Evolutionary conservation across 2,113 vertebrate species (phyloP), one percentile per base, ranked within the genome.

Genomic region (Hiodon alosoides): DNA sequence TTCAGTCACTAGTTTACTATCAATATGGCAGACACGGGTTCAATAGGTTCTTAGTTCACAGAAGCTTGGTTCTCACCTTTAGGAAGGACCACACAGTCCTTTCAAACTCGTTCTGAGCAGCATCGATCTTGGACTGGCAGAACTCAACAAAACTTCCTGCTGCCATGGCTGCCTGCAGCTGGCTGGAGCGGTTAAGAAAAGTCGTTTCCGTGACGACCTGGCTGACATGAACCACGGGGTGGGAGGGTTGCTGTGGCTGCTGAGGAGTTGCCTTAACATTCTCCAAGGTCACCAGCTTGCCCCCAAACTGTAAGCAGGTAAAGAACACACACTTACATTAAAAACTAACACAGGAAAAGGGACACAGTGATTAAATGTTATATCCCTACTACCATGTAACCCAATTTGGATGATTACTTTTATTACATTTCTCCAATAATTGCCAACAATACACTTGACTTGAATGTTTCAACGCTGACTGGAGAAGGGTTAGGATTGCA

Each of bases 51-150:
- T 14, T 61, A 14, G 31, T 13, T 13, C 31, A 31, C 31, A 10
- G n/a, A 69, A 16, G 5, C n/a, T 17, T 17, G 55, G n/a, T 55
- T 61, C 17, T 67, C 83, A 99, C 97, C 95, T 98, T 98, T 75
- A 99, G 81, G 81, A 98, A 99, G 71, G 94, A 93, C 97, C 97
- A 99, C 6, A 98, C 85, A 0, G 92, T 96, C 79, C 87, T 97
- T 76, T 98, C 96, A 76, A 97, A 96, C 78, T 95, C 91, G 0
- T 92, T 93, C 73, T 85, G 92, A 5, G 94, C 91, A 1, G 79
- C 85, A 5, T 92, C 88, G 0, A 95, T 91, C 86, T 98, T 99
- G 52, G 82, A 89, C 88, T 96, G 94, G 86, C 97, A 98, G 81
- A 95, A 98, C 8, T 52, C 87, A 79, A 91, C 77, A 7, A 98